Evolutionary conservation across 2,888 invertebrate genomes (phyloP).

Genomic region (Alviniconcha strummeri): DNA sequence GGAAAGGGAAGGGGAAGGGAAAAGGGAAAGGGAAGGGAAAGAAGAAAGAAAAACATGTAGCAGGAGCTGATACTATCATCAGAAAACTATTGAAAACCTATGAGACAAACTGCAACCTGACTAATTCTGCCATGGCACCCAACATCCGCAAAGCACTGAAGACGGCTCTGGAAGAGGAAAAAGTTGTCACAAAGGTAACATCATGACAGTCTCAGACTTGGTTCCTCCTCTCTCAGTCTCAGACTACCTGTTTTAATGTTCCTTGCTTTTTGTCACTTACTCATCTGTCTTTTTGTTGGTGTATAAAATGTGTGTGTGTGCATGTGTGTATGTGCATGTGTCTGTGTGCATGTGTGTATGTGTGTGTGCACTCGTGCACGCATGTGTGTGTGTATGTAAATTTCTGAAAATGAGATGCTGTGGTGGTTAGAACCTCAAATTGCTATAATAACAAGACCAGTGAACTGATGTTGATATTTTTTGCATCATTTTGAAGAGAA

Average conservation of each 20-base stretch:
- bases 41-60: constrained; percentile 46
- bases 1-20: constrained; percentile 39
- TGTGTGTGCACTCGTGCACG: constrained; percentile 10
- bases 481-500: too few relatives aligned
- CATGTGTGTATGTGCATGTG: background rate
- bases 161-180: constrained; percentile 55
- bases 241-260: too few relatives aligned
- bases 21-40: constrained; percentile 38
- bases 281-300: background rate
- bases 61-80: constrained; percentile 52
- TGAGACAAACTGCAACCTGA: constrained; percentile 58
- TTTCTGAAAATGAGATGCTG: too few relatives aligned
- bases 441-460: too few relatives aligned
- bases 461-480: too few relatives aligned
- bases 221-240: background rate
- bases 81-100: constrained; percentile 59
- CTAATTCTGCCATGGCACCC: constrained; percentile 60
- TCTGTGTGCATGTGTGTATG: constrained; percentile 6
- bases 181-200: constrained; percentile 55
- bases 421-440: too few relatives aligned
- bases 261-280: background rate
- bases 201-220: too few relatives aligned
- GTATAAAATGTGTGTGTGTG: background rate
- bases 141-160: constrained; percentile 54
- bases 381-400: constrained; percentile 2